Conservation (phyloP, 2,797 vertebrate species). For the Platyrinchus mystaceus region DNA sequence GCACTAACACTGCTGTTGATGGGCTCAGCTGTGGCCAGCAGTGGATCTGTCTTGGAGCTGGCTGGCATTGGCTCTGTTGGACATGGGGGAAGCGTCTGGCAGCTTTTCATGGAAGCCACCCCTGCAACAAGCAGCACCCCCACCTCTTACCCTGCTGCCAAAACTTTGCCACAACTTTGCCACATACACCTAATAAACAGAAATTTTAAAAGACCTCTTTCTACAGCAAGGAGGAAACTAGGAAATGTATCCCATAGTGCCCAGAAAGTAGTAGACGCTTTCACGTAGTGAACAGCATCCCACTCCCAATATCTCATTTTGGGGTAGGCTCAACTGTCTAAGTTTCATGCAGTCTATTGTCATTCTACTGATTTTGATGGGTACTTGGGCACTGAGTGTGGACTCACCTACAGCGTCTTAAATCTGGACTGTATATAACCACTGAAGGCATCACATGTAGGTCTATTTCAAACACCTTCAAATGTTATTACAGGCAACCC, state of each 20-base stretch:
- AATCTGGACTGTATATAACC: not conserved
- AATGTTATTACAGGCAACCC: accelerated
- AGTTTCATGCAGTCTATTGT: not conserved
- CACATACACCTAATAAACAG: not conserved
- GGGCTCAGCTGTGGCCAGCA: not conserved
- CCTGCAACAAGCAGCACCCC: not conserved
- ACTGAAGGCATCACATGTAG: not conserved
- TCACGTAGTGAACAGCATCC: not conserved
- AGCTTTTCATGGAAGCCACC: not conserved
- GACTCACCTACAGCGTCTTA: not conserved
- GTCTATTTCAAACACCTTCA: not conserved
- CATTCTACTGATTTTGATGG: not conserved
- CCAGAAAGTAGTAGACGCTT: not conserved
- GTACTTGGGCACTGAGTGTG: not conserved
- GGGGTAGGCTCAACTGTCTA: not conserved
- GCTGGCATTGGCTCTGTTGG: not conserved
- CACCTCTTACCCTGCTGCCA: not conserved
- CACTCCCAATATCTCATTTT: not conserved
- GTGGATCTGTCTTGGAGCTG: accelerated
- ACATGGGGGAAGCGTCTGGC: too few species aligned
- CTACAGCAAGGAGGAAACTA: not conserved
- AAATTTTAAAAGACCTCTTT: not conserved
- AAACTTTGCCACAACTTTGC: not conserved
- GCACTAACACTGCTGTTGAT: not conserved
- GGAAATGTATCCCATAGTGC: not conserved